Base-by-base conservation (phyloP, 2,797 vertebrate genomes). In the Propithecus deckenii region DNA sequence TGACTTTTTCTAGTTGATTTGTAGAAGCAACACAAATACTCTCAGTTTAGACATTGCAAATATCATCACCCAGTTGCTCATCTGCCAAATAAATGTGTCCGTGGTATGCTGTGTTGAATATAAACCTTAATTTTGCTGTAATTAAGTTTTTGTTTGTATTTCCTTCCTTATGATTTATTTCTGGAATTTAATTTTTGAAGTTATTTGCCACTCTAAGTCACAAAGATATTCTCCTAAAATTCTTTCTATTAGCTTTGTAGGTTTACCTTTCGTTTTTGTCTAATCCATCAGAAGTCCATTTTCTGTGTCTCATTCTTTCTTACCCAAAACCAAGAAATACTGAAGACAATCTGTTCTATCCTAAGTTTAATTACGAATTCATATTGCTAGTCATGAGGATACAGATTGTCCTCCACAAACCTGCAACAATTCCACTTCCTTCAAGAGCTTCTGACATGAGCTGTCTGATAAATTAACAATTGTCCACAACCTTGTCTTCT, bases 121-220 rank as follows among this genome's bases (percentile, higher is more conserved):
- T 48, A 80, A 89, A 63, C 0, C 3, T 46, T 67, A 80, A 80
- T 92, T 89, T 65, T 80, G 20, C 80, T 71, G 5, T 59, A 61
- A 83, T 79, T 22, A 71, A 78, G 59, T 2, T 48, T 43, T 23
- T 61, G 11, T 71, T 86, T 93, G 61, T 52, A 61, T 72, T 83
- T 9, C 25, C 57, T 67, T 75, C 25, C 65, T 67, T 75, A 28
- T 20, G 17, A 67, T 80, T 91, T 91, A 22, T 78, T 89, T 43
- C 89, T 94, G 46, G 86, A 86, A 78, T 71, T 86, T 71, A 86
- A 50, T 85, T 88, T 91, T 84, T 91, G 57, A 85, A 79, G 14
- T 85, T 83, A 12, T 65, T 30, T 2, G 55, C 25, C 7, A 86
- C 15, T 9, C 18, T 43, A 28, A 5, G 17, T 90, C 4, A 72